Evolutionary conservation across 2,113 vertebrate genomes (phyloP).

Genomic region (Dermatemys mawii): DNA sequence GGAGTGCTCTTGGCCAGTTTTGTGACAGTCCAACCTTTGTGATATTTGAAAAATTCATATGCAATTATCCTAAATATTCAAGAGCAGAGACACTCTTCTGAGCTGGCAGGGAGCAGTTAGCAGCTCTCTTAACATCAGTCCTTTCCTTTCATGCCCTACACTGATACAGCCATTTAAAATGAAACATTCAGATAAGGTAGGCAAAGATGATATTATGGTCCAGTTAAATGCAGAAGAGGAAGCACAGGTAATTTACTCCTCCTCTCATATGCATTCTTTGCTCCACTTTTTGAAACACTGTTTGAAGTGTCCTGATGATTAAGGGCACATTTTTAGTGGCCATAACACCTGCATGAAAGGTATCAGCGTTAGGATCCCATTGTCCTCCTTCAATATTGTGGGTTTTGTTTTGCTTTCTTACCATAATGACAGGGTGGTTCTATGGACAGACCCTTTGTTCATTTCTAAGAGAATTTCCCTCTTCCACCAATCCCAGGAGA

Average conservation of each 20-base stretch:
- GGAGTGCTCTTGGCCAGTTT: neutral
- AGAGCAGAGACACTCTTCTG: neutral
- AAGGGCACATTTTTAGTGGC: too few relatives aligned
- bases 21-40: neutral
- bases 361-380: too few relatives aligned
- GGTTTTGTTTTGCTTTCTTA: too few relatives aligned
- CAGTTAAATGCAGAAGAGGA: neutral
- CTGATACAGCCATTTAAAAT: neutral
- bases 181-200: neutral
- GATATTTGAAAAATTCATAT: neutral
- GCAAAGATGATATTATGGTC: slow-evolving; percentile 5
- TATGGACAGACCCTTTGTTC: too few relatives aligned
- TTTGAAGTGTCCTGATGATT: too few relatives aligned
- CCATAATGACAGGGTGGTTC: too few relatives aligned
- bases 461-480: too few relatives aligned
- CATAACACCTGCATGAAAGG: too few relatives aligned
- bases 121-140: neutral
- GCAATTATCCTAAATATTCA: neutral
- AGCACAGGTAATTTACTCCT: neutral
- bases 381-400: too few relatives aligned
- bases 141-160: neutral
- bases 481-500: too few relatives aligned
- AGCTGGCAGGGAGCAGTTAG: neutral
- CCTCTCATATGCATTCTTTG: neutral
- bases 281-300: too few relatives aligned